These are phyloP conservation scores for mouse (Mus musculus) DNA, from an alignment of 2,113 vertebrate species.

Conservation along the genomic window DNA sequence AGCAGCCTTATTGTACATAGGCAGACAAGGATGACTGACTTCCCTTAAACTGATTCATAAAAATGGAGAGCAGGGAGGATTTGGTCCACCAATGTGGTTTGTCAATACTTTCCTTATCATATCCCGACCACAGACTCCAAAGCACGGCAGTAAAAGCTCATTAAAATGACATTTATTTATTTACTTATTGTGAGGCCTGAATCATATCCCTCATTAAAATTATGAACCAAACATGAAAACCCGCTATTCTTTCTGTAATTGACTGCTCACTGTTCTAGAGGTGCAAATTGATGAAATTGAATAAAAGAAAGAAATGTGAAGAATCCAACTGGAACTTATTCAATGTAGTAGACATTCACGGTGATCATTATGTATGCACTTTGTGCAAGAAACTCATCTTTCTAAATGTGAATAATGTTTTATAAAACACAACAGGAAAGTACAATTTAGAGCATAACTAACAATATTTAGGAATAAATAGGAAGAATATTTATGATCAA, in stretches of 20 bases:
- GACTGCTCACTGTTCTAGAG: conserved; percentile 28
- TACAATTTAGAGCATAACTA: neutral
- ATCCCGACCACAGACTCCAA: neutral
- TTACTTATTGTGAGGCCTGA: neutral
- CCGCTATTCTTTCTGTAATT: neutral
- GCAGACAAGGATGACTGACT: neutral
- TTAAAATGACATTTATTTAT: conserved; percentile 15
- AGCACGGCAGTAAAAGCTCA: neutral
- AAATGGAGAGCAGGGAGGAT: neutral
- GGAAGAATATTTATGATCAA: neutral
- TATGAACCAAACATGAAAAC: neutral
- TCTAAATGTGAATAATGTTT: neutral
- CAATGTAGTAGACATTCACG: conserved; percentile 8
- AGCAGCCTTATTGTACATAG: neutral
- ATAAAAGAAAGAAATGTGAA: neutral
- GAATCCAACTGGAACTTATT: conserved; percentile 29
- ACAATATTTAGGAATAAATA: conserved; percentile 25
- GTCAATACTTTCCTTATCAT: neutral
- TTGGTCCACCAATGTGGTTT: neutral
- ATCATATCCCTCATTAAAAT: conserved; percentile 6
- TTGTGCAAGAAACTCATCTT: neutral
- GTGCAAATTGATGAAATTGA: neutral
- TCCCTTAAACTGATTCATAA: conserved; percentile 42
- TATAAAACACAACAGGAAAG: neutral
- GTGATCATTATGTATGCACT: neutral